Percentiles rank a stretch among this genome's conserved stretches.
Conservation (phyloP, 2,113 vertebrate species). For the Rhinichthys klamathensis region DNA sequence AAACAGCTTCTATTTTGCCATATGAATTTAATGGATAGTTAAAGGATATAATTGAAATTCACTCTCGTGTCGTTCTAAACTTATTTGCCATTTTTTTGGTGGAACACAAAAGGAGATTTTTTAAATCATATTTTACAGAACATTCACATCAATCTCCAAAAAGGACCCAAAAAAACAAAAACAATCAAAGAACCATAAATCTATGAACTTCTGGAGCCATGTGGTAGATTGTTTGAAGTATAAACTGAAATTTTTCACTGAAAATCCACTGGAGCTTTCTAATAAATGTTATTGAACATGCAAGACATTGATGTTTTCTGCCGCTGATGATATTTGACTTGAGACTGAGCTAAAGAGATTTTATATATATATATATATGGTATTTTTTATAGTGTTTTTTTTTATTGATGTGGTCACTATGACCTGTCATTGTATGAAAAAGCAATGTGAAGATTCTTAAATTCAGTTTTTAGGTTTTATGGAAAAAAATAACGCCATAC, state of each 20-base stretch:
- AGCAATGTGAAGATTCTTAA: neutral
- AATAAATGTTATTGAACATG: neutral
- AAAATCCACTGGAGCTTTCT: neutral
- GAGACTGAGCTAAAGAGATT: neutral
- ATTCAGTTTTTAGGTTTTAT: neutral
- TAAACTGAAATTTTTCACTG: neutral
- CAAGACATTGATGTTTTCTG: neutral
- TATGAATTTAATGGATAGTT: too few species aligned
- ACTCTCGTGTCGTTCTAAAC: neutral
- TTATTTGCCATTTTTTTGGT: neutral
- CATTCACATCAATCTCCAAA: neutral
- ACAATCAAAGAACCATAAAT: neutral
- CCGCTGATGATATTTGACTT: neutral
- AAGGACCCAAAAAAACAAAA: neutral
- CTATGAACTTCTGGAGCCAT: neutral
- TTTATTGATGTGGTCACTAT: neutral
- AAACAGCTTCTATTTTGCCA: neutral
- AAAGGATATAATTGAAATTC: neutral
- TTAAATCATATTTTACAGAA: too few species aligned
- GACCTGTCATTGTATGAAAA: neutral
- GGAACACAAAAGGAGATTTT: too few species aligned
- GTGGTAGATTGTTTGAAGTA: neutral
- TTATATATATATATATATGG: neutral
- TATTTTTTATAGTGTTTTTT: too few species aligned
- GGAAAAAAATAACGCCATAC: neutral